Evolutionary conservation across 1,140 invertebrate species (phyloP).

Genomic region (Diachasma alloeum): DNA sequence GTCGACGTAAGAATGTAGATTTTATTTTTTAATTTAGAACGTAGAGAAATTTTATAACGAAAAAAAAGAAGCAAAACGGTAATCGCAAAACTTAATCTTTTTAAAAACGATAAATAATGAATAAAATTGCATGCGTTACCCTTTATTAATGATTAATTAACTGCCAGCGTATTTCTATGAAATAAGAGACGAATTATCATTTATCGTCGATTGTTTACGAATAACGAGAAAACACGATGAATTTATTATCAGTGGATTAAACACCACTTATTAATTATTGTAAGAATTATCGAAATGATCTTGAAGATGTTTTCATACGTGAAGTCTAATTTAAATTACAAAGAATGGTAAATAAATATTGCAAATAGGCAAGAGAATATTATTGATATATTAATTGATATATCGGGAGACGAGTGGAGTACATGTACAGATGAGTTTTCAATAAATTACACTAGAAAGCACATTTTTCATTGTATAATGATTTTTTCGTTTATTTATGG

Average conservation of each 20-base stretch:
- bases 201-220: slow-evolving; percentile 17
- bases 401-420: slow-evolving; percentile 20
- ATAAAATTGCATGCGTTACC: slow-evolving; percentile 38
- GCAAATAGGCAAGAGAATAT: neutral
- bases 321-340: no score
- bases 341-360: neutral
- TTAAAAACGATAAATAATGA: slow-evolving; percentile 2
- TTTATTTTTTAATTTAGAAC: slow-evolving; percentile 18
- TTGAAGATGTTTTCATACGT: slow-evolving; percentile 31
- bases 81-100: slow-evolving; percentile 6
- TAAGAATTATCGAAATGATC: slow-evolving; percentile 13
- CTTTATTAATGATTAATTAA: slow-evolving; percentile 44
- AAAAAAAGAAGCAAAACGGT: neutral
- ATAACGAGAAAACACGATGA: neutral
- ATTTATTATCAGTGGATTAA: neutral
- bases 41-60: neutral
- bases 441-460: slow-evolving; percentile 36
- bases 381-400: slow-evolving; percentile 17
- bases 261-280: slow-evolving; percentile 18
- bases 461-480: slow-evolving; percentile 6
- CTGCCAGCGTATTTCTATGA: slow-evolving; percentile 41
- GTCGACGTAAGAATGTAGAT: slow-evolving; percentile 8
- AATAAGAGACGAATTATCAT: slow-evolving; percentile 31
- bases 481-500: no score
- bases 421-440: slow-evolving; percentile 39